Conservation (phyloP, 2,113 vertebrate species). For the Bombycilla garrulus region DNA sequence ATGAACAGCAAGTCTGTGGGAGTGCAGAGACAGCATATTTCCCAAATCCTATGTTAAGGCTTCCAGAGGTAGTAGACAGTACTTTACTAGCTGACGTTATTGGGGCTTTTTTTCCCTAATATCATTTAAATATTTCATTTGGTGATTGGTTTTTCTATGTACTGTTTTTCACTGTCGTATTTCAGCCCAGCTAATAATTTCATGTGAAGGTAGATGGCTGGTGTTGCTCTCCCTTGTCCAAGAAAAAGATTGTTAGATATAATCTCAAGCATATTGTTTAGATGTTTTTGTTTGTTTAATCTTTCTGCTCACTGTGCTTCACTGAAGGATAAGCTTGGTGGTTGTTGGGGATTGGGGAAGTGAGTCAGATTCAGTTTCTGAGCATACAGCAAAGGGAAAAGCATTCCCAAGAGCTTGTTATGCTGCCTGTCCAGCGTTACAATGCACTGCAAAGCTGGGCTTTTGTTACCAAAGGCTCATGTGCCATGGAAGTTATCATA, state of each 20-base stretch:
- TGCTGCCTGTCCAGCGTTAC: conserved; percentile 1
- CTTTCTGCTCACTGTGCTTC: background rate
- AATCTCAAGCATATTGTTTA: conserved; percentile 14
- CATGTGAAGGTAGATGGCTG: background rate
- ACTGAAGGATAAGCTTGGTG: background rate
- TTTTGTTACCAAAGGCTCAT: conserved; percentile 54
- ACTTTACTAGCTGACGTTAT: background rate
- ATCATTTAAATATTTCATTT: background rate
- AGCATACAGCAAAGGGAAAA: conserved; percentile 11
- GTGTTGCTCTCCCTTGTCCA: background rate
- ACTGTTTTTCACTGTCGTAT: background rate
- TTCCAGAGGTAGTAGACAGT: background rate
- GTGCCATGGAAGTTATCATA: conserved; percentile 55
- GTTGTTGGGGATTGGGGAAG: background rate
- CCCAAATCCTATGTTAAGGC: background rate
- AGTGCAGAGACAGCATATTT: background rate
- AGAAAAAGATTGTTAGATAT: background rate
- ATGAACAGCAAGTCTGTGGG: background rate
- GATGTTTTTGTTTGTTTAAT: conserved; percentile 9
- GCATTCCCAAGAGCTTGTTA: conserved; percentile 25
- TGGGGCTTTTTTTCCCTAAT: fast-evolving
- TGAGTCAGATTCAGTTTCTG: conserved; percentile 38
- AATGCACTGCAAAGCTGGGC: conserved; percentile 38
- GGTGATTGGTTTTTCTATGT: background rate
- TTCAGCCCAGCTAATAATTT: background rate